phyloP scores from a whole-genome alignment of 2,797 vertebrate genomes.

The Zonotrichia albicollis region DNA sequence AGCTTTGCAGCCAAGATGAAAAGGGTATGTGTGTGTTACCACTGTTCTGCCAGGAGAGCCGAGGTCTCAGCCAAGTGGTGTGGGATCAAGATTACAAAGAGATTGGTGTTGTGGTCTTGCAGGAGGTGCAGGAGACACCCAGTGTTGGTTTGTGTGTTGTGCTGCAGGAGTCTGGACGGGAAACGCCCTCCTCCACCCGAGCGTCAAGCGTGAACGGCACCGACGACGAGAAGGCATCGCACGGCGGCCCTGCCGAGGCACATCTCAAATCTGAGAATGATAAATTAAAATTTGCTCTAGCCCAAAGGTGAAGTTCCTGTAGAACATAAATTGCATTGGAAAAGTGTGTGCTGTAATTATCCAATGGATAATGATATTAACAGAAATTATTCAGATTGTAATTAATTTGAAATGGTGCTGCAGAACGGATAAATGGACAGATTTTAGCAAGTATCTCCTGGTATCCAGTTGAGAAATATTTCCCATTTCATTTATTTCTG shows the following conservation, averaged over 20 bases:
- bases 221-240: slow-evolving; percentile 92
- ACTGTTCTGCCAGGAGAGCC: neutral
- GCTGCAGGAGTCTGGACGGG: slow-evolving; percentile 84
- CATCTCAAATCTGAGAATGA: slow-evolving; percentile 90
- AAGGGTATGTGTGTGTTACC: neutral
- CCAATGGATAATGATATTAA: neutral
- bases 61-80: neutral
- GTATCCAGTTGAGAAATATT: neutral
- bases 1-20: neutral
- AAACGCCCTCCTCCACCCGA: slow-evolving; percentile 85
- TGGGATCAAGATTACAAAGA: slow-evolving; percentile 1
- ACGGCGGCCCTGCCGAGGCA: slow-evolving; percentile 77
- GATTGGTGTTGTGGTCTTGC: neutral
- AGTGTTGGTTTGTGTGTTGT: slow-evolving; percentile 1
- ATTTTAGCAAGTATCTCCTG: neutral
- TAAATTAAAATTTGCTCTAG: slow-evolving; percentile 87
- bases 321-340: neutral
- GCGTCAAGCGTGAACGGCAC: slow-evolving; percentile 93
- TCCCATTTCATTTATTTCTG: neutral
- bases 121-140: neutral
- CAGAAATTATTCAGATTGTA: slow-evolving; percentile 22
- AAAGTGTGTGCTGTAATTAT: neutral
- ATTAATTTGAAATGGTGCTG: neutral
- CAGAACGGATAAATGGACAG: neutral
- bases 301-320: slow-evolving; percentile 82